Evolutionary conservation across 1,140 invertebrate species (phyloP).

Genomic region (Drosophila melanica): DNA sequence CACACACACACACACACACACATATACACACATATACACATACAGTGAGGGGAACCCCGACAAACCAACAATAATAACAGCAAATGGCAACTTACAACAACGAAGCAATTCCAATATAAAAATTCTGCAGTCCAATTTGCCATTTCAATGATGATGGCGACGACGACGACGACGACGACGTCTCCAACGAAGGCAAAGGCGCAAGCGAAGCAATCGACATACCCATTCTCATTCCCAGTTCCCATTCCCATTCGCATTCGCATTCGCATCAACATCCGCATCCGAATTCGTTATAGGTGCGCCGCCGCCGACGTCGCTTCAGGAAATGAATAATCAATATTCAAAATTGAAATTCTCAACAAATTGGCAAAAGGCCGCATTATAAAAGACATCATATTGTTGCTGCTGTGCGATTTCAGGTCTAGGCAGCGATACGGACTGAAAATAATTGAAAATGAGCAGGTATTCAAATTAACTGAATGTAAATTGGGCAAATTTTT

Average conservation of each 20-base stretch:
- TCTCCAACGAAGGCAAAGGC: constrained; percentile 34
- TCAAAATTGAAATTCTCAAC: constrained; percentile 77
- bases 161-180: constrained; percentile 32
- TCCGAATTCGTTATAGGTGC: constrained; percentile 59
- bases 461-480: constrained; percentile 1
- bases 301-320: constrained; percentile 31
- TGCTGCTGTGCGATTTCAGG: constrained; percentile 2
- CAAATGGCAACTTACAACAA: constrained; percentile 58
- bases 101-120: constrained; percentile 68
- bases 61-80: constrained; percentile 30
- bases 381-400: constrained; percentile 52
- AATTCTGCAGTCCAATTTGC: constrained; percentile 79
- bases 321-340: constrained; percentile 79
- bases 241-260: constrained; percentile 15
- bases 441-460: constrained; percentile 3
- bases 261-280: constrained; percentile 5
- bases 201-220: constrained; percentile 34
- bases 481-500: neutral
- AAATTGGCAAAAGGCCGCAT: constrained; percentile 67
- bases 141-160: constrained; percentile 57
- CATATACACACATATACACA: constrained; percentile 27
- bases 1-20: constrained; percentile 57
- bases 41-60: constrained; percentile 12
- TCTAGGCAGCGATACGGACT: neutral
- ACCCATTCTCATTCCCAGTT: constrained; percentile 13